Evolutionary conservation across 2,113 vertebrate genomes (phyloP).

Genomic region (Psephotus haematonotus): DNA sequence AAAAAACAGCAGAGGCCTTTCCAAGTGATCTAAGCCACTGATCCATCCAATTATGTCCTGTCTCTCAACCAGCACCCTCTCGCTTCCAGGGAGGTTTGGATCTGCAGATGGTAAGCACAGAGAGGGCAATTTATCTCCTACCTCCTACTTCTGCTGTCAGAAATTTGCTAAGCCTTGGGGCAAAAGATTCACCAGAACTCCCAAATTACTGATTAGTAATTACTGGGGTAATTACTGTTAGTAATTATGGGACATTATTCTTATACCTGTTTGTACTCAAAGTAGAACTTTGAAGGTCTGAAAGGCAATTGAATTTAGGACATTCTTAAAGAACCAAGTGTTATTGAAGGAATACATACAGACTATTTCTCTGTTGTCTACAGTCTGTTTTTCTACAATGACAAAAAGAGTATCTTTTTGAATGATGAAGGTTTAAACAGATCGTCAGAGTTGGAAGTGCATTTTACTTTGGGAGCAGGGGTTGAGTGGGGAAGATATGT

Average conservation of each 20-base stretch:
- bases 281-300: background rate
- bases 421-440: background rate
- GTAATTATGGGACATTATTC: background rate
- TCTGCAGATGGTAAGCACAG: background rate
- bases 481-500: background rate
- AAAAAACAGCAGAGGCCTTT: background rate
- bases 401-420: background rate
- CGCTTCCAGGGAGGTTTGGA: background rate
- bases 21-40: background rate
- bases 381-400: background rate
- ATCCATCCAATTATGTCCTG: background rate
- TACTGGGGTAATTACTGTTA: background rate
- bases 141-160: background rate
- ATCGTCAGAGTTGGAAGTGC: background rate
- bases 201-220: background rate
- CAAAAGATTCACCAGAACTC: background rate
- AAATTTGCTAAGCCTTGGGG: background rate
- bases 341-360: background rate
- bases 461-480: background rate
- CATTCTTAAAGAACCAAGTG: background rate
- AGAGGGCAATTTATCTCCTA: background rate
- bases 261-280: background rate
- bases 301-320: background rate
- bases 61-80: background rate
- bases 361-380: background rate